These are phyloP conservation scores for Arremon aurantiirostris DNA, from an alignment of 2,797 vertebrate genomes.

Conservation along the genomic window DNA sequence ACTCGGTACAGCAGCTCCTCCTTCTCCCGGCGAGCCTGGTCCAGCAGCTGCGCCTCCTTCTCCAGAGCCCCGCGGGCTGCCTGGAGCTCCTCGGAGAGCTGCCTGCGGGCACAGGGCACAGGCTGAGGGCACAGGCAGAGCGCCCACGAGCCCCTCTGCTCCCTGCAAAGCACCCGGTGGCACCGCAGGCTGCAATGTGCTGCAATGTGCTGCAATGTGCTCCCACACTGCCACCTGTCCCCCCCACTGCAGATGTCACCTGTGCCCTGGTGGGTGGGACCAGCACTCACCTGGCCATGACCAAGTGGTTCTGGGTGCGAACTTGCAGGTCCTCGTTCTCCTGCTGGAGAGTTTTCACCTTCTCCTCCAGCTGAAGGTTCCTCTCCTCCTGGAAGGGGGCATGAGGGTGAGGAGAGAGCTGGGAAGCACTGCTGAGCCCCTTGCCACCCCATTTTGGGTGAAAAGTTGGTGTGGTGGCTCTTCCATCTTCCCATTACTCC, in stretches of 20 bases:
- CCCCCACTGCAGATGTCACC: accelerated
- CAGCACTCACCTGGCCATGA: slow-evolving; percentile 66
- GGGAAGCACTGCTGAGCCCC: accelerated
- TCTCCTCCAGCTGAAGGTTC: slow-evolving; percentile 85
- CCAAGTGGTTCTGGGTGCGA: slow-evolving; percentile 81
- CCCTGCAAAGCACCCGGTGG: accelerated
- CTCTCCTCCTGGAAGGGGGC: slow-evolving; percentile 79
- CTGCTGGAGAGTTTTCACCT: slow-evolving; percentile 81
- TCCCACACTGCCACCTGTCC: neutral
- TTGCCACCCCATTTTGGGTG: accelerated
- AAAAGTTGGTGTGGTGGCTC: neutral
- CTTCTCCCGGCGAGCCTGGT: slow-evolving; percentile 83
- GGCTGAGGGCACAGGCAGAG: neutral
- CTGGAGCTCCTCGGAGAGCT: slow-evolving; percentile 85
- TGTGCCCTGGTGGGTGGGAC: accelerated
- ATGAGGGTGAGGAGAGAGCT: neutral
- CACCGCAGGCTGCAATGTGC: accelerated
- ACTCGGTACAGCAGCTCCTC: slow-evolving; percentile 89
- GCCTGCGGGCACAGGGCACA: slow-evolving; percentile 69
- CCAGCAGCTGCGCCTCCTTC: slow-evolving; percentile 77
- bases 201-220: too few species aligned
- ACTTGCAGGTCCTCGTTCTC: slow-evolving; percentile 89
- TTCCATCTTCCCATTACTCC: accelerated
- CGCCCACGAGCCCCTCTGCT: accelerated
- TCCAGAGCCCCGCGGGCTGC: slow-evolving; percentile 79